phyloP scores from a whole-genome alignment of 1,140 invertebrate genomes.

The Vanessa atalanta region DNA sequence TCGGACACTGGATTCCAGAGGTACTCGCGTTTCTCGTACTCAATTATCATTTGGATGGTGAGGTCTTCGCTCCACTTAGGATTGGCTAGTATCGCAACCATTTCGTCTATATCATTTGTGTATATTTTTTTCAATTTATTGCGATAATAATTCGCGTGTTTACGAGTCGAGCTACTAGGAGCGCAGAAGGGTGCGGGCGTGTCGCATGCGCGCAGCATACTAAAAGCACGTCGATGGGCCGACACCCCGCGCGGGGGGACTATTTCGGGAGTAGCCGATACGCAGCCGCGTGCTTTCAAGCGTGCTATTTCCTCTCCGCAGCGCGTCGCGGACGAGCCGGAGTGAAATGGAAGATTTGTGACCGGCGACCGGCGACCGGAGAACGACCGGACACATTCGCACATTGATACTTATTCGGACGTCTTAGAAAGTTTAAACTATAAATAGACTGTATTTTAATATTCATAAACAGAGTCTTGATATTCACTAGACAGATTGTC shows the following conservation, averaged over 20 bases:
- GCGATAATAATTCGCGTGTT: slow-evolving; percentile 55
- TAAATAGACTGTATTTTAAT: slow-evolving; percentile 17
- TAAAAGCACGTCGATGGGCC: slow-evolving; percentile 79
- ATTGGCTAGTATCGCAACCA: slow-evolving; percentile 76
- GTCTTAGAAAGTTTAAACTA: slow-evolving; percentile 23
- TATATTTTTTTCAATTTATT: slow-evolving; percentile 39
- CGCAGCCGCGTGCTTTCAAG: slow-evolving; percentile 78
- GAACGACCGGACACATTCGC: slow-evolving; percentile 35
- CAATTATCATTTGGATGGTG: slow-evolving; percentile 77
- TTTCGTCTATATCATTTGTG: slow-evolving; percentile 58
- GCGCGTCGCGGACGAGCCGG: slow-evolving; percentile 66
- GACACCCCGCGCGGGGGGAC: slow-evolving; percentile 68
- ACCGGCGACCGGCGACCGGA: slow-evolving; percentile 50
- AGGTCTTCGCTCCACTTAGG: slow-evolving; percentile 79
- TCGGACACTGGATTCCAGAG: slow-evolving; percentile 77
- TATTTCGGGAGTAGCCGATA: slow-evolving; percentile 79
- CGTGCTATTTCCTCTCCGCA: slow-evolving; percentile 76
- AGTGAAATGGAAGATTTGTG: slow-evolving; percentile 80
- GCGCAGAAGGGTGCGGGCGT: slow-evolving; percentile 77
- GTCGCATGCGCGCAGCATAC: slow-evolving; percentile 80
- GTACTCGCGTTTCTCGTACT: slow-evolving; percentile 76
- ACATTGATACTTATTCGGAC: slow-evolving; percentile 31
- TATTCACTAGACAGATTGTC: not conserved
- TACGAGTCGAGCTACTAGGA: slow-evolving; percentile 57
- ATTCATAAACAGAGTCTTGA: slow-evolving; percentile 10